These are phyloP conservation scores for Aspidiotus destructor DNA, from an alignment of 2,888 invertebrate species.

Conservation along the genomic window DNA sequence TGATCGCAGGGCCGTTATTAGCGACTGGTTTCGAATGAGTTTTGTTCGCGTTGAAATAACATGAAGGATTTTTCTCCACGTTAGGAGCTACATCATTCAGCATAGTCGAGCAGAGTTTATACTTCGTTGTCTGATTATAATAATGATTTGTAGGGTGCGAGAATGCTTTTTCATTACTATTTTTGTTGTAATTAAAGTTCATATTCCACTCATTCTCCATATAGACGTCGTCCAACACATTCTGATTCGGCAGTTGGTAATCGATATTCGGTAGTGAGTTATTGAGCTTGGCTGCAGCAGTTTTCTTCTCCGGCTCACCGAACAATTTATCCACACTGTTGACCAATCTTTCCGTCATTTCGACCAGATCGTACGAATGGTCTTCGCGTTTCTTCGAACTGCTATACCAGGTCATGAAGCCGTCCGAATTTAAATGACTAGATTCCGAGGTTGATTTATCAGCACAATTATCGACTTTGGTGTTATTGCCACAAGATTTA, in stretches of 20 bases:
- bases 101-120: too few relatives aligned
- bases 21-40: conserved; percentile 24
- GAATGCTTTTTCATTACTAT: background rate
- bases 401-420: conserved; percentile 20
- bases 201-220: conserved; percentile 18
- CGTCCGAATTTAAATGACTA: conserved; percentile 22
- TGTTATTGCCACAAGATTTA: conserved; percentile 8
- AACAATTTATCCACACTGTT: conserved; percentile 33
- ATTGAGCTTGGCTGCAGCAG: background rate
- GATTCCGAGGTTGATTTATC: conserved; percentile 6
- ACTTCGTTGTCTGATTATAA: too few relatives aligned
- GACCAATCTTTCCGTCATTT: conserved; percentile 35
- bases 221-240: background rate
- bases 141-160: too few relatives aligned
- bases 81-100: background rate
- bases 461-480: background rate
- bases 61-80: conserved; percentile 19
- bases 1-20: conserved; percentile 9
- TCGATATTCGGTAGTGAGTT: background rate
- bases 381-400: conserved; percentile 29
- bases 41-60: conserved; percentile 23
- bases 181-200: conserved; percentile 15
- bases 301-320: conserved; percentile 17
- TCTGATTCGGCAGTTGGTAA: background rate
- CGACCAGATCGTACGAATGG: conserved; percentile 34